phyloP scores from a whole-genome alignment of 2,888 invertebrate species.

The Apamea anceps region DNA sequence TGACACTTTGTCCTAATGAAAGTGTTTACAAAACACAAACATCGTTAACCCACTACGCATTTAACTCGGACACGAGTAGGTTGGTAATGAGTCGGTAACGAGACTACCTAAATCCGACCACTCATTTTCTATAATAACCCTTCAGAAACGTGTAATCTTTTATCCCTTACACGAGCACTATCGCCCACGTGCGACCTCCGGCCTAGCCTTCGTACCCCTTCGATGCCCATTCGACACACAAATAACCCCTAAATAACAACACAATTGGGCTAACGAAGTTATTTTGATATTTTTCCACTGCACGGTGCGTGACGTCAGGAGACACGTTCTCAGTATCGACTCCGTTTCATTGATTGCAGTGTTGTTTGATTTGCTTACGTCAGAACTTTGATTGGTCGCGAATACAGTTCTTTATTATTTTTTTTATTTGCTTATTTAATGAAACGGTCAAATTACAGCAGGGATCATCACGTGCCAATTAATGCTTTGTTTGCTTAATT shows the following conservation, averaged over 20 bases:
- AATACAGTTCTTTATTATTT: background rate
- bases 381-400: constrained; percentile 21
- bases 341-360: constrained; percentile 39
- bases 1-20: background rate
- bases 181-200: constrained; percentile 62
- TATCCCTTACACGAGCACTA: constrained; percentile 59
- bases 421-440: constrained; percentile 8
- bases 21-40: constrained; percentile 18
- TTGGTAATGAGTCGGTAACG: constrained; percentile 39
- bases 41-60: constrained; percentile 12
- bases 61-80: constrained; percentile 41
- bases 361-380: constrained; percentile 49
- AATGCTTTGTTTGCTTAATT: background rate
- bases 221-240: constrained; percentile 42
- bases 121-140: constrained; percentile 31
- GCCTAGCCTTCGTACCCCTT: constrained; percentile 39
- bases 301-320: constrained; percentile 53
- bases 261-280: constrained; percentile 61
- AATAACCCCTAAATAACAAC: constrained; percentile 54
- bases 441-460: constrained; percentile 18
- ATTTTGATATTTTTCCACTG: constrained; percentile 54
- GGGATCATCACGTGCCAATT: constrained; percentile 13
- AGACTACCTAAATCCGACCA: constrained; percentile 27
- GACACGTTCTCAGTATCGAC: constrained; percentile 18
- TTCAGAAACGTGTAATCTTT: constrained; percentile 55